phyloP scores from a whole-genome alignment of 1,140 invertebrate species.

The Penaeus chinensis region DNA sequence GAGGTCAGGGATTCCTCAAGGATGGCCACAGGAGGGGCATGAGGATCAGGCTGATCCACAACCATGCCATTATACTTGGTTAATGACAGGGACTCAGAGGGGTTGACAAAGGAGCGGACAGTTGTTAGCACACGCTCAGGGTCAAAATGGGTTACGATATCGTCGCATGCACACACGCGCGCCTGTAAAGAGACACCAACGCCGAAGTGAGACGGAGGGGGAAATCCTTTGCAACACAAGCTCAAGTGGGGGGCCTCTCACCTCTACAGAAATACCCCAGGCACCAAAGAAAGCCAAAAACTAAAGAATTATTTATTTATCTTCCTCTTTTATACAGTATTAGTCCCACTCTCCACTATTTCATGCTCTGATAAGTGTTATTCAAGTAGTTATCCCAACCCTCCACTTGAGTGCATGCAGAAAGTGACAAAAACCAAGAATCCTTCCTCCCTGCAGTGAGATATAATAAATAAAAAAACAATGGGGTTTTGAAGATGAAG shows the following conservation, averaged over 20 bases:
- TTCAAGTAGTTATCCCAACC: slow-evolving; percentile 20
- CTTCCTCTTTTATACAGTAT: too few species aligned
- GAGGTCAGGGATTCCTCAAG: slow-evolving; percentile 30
- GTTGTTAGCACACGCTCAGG: slow-evolving; percentile 59
- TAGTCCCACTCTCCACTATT: slow-evolving; percentile 11
- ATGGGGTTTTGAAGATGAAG: too few species aligned
- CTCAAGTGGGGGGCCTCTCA: slow-evolving; percentile 37
- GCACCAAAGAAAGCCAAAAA: too few species aligned
- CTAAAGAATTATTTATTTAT: too few species aligned
- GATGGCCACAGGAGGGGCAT: slow-evolving; percentile 28
- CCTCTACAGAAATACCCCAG: too few species aligned
- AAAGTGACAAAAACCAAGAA: neutral
- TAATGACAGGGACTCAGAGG: slow-evolving; percentile 58
- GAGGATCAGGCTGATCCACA: slow-evolving; percentile 38
- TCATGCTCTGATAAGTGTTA: neutral
- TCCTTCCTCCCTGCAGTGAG: neutral
- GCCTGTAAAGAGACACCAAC: slow-evolving; percentile 57
- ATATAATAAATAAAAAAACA: neutral
- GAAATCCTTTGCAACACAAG: slow-evolving; percentile 20
- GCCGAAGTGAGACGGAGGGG: slow-evolving; percentile 41
- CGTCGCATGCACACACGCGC: slow-evolving; percentile 59
- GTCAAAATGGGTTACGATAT: slow-evolving; percentile 60
- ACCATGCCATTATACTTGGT: slow-evolving; percentile 48
- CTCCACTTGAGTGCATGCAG: slow-evolving; percentile 51
- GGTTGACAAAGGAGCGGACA: slow-evolving; percentile 59